Evolutionary conservation across 2,888 invertebrate genomes (phyloP).

Genomic region (Eupithecia vulgata): DNA sequence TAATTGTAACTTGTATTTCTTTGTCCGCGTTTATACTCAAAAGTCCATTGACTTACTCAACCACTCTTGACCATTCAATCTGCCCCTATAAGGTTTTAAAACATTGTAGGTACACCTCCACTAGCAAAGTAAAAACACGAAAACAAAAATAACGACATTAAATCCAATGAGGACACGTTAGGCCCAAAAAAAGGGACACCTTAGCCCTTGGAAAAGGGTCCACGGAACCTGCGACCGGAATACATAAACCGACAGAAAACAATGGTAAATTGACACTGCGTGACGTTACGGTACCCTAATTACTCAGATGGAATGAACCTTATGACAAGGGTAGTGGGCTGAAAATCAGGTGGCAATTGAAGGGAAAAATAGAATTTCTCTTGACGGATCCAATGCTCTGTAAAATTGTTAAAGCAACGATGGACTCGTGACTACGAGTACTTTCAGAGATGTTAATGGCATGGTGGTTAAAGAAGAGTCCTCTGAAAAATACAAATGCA

Average conservation of each 20-base stretch:
- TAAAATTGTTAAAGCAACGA: background rate
- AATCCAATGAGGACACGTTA: constrained; percentile 13
- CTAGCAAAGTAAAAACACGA: constrained; percentile 7
- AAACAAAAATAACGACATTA: constrained; percentile 28
- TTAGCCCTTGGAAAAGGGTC: constrained; percentile 32
- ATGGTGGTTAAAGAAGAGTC: background rate
- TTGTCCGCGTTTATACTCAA: background rate
- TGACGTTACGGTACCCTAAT: constrained; percentile 43
- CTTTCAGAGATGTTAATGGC: background rate
- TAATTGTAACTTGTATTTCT: background rate
- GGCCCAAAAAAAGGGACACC: constrained; percentile 17
- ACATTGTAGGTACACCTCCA: background rate
- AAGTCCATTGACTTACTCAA: background rate
- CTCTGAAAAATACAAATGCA: background rate
- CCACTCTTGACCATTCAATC: background rate
- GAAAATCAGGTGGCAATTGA: constrained; percentile 15
- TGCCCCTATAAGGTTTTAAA: background rate
- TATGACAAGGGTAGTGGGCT: constrained; percentile 16
- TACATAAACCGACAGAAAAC: constrained; percentile 43
- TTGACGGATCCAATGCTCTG: background rate
- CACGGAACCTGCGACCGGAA: constrained; percentile 58
- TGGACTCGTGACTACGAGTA: background rate
- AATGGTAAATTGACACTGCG: constrained; percentile 48
- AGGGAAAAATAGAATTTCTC: background rate
- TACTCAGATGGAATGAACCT: constrained; percentile 40